Evolutionary conservation across 2,888 invertebrate genomes (phyloP), one percentile per base, ranked within the genome.

Genomic region (Orchesella flavescens): DNA sequence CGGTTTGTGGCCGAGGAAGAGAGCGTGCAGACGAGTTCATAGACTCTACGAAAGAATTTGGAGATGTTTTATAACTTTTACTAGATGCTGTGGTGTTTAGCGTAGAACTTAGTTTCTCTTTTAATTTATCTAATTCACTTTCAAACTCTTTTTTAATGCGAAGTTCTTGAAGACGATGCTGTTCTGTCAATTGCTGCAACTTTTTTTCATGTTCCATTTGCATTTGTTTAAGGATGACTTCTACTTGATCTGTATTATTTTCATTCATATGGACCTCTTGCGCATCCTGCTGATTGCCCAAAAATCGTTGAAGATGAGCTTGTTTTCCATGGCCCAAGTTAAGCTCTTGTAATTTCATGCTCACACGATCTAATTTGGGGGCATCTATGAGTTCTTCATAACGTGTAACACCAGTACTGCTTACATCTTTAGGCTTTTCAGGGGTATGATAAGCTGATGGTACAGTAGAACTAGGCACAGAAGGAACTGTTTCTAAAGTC

Each of bases 111-210:
- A 79, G 17, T 55, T 85, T 81, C n/a, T 63, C 78, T 17, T 84
- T 57, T 12, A 94, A 90, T 81, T 92, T 89, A 84, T 91, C 91
- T 88, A 94, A 93, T 89, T 94, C 94, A 69, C 92, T 92, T 86
- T 94, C 93, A 87, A 94, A 94, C 61, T 93, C 91, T 88, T 93
- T 91, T 87, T 93, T 93, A 86, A 94, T 90, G 34, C 92, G 90
- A 66, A 91, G 89, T 88, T 94, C 94, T 89, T 94, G 94, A 68
- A 91, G 91, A 82, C 93, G 92, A 89, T 94, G 94, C 77, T 93
- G 92, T 49, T 92, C 92, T 2, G 94, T 91, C 72, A 94, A 89
- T 74, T 91, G 92, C 0, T 92, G 90, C 92, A 94, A 93, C 89
- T 94, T 93, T 55, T 91, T 90, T 9, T 93, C 91, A 89, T 95